A percentile compares a stretch with the other conserved stretches of the same genome.
These are phyloP conservation scores for Uromys caudimaculatus DNA, from an alignment of 2,797 vertebrate species.

Conservation along the genomic window DNA sequence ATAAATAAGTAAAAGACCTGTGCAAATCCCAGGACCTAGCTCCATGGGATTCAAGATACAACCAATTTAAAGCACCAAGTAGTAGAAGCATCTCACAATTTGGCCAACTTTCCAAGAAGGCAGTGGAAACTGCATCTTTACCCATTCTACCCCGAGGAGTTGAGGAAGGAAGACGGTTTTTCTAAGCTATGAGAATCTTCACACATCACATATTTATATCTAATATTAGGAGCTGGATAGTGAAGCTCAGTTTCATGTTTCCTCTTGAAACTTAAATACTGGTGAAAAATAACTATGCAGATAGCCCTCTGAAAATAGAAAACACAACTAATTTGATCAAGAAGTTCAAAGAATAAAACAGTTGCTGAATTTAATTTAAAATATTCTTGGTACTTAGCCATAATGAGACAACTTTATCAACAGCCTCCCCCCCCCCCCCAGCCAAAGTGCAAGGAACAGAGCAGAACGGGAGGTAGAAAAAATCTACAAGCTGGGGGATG, in stretches of 20 bases:
- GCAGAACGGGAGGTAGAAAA: not conserved
- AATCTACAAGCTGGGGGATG: not conserved
- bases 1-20: constrained; percentile 44
- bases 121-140: not conserved
- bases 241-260: not conserved
- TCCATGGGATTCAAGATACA: not conserved
- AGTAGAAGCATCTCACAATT: not conserved
- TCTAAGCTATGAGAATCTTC: not conserved
- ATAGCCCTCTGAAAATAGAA: constrained; percentile 25
- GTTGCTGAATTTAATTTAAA: constrained; percentile 37
- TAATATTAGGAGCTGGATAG: not conserved
- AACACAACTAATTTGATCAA: constrained; percentile 25
- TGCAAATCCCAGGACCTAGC: constrained; percentile 4
- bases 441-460: not conserved
- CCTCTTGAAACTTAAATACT: not conserved
- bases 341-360: constrained; percentile 43
- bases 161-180: not conserved
- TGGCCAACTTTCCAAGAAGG: constrained; percentile 30
- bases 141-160: not conserved
- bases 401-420: not conserved
- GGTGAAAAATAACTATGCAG: not conserved
- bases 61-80: not conserved
- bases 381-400: not conserved
- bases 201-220: not conserved
- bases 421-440: not conserved